A percentile compares a stretch with the other conserved stretches of the same genome.
Conservation (phyloP, 2,113 vertebrate species). For the Coryphaenoides rupestris region DNA sequence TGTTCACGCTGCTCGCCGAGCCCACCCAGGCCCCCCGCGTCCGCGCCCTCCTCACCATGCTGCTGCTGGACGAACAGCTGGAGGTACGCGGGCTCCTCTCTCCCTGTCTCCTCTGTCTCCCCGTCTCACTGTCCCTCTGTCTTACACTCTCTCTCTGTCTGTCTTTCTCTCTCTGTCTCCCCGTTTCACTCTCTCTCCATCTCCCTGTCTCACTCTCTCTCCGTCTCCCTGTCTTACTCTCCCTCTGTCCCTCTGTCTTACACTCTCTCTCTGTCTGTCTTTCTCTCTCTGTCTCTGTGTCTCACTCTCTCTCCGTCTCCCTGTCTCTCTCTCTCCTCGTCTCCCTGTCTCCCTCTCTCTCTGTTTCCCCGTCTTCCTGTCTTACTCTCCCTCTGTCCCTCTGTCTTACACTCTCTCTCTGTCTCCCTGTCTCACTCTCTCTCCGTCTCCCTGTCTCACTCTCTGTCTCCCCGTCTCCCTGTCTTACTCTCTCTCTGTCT, state of each 20-base stretch:
- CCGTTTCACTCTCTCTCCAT: constrained; percentile 8
- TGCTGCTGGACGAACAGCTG: constrained; percentile 92
- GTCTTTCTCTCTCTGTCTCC: constrained; percentile 1
- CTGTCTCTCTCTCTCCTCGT: not conserved
- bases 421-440: constrained; percentile 13
- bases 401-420: constrained; percentile 28
- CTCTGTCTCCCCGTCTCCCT: not conserved
- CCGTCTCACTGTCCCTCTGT: not conserved
- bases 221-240: not conserved
- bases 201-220: constrained; percentile 7
- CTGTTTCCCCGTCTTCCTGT: not conserved
- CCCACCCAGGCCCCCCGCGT: constrained; percentile 82
- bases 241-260: constrained; percentile 15
- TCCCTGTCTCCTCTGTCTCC: not conserved
- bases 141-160: constrained; percentile 10
- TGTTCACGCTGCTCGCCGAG: constrained; percentile 89
- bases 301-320: constrained; percentile 1
- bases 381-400: constrained; percentile 16
- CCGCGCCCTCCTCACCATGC: constrained; percentile 82
- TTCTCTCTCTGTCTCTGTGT: constrained; percentile 12
- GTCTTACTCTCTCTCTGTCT: constrained; percentile 11
- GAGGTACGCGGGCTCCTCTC: constrained; percentile 76
- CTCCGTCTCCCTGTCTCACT: not conserved
- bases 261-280: constrained; percentile 36
- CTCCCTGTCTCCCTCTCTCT: not conserved